Percentiles rank a stretch among this genome's conserved stretches.
Evolutionary conservation across 2,113 vertebrate genomes (phyloP).

Genomic region (Marcusenius ussheri): DNA sequence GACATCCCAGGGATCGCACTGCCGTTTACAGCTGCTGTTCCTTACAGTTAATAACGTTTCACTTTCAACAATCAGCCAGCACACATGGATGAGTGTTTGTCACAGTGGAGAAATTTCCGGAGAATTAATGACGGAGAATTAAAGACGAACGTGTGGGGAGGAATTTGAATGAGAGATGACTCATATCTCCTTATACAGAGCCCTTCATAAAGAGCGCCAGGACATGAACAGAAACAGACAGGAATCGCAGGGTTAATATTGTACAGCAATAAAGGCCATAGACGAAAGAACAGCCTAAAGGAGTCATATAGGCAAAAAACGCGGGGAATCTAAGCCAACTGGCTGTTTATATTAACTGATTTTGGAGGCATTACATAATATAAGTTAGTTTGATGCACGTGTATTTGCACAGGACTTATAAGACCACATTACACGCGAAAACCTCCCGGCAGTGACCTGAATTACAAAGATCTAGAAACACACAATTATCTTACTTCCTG

Average conservation of each 20-base stretch:
- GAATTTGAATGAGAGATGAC: not conserved
- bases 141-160: not conserved
- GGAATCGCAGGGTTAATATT: not conserved
- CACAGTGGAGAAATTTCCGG: not conserved
- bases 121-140: not conserved
- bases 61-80: not conserved
- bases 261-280: not conserved
- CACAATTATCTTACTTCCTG: conserved; percentile 3
- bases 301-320: not conserved
- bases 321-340: not conserved
- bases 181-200: not conserved
- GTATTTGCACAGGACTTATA: not conserved
- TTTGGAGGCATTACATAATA: not conserved
- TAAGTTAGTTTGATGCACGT: not conserved
- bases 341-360: conserved; percentile 1
- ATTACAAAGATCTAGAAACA: conserved; percentile 6
- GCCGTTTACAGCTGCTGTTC: not conserved
- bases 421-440: not conserved
- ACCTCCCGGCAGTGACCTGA: not conserved
- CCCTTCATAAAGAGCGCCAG: not conserved
- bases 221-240: not conserved
- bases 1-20: not conserved
- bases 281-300: not conserved
- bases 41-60: not conserved
- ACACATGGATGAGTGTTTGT: not conserved